Base-by-base conservation (phyloP, 2,797 vertebrate species). In the Margarornis squamiger region DNA sequence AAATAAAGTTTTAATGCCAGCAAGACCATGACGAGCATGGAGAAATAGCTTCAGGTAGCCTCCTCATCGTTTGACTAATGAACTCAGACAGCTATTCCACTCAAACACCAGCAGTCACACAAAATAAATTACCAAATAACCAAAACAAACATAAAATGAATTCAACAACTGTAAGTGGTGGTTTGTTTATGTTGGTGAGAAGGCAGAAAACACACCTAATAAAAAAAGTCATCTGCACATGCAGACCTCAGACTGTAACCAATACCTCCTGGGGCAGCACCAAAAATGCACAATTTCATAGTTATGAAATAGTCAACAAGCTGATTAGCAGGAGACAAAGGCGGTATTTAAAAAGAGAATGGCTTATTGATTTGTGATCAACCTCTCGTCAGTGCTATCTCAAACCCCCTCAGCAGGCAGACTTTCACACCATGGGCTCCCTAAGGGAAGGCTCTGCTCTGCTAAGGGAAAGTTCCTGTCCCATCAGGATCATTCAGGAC, bases 101-200 rank as follows among this genome's bases (percentile, higher is more conserved):
- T 43, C 67, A 88, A 93, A 87, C 72, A 89, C 57, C 78, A 96
- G 72, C 78, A 88, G 81, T 79, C 75, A 73, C 51, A 89, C 51
- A 80, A 72, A 93, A 95, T 63, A 78, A 85, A 92, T 93, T 86
- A 81, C 58, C 51, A 22, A 85, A 61, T 62, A 94, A 91, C 26
- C 30, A 52, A 93, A 95, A 77, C 54, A 61, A 92, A 93, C 6
- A 57, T 34, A 46, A 82, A 95, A 72, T 39, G 0, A 91, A 63
- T 72, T 65, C n/a, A 84, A 22, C 13, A 18, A 72, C 11, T 52
- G 24, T 45, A 51, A 90, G 75, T 14, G 30, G 78, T 32, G 22
- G 48, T 38, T 88, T 78, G 32, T 67, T 88, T 68, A 74, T 36
- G 80, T 81, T 14, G 14, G 52, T 46, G 46, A 86, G 65, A 58